Conservation (phyloP, 2,888 invertebrate species). For the Agrilus cyanescens region DNA sequence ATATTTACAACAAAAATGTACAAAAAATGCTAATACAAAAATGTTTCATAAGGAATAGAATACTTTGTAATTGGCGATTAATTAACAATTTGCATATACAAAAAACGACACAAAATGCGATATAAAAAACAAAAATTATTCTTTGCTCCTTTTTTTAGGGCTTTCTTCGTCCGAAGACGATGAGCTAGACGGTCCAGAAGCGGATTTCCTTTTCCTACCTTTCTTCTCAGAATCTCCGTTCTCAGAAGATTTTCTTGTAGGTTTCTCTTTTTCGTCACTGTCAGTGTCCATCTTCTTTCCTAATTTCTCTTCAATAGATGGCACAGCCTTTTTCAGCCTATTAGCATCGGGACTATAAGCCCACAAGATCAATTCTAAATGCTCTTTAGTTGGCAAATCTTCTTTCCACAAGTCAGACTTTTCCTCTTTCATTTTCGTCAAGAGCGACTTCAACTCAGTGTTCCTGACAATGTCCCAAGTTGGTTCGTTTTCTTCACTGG, state of each 20-base stretch:
- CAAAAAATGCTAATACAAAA: no score
- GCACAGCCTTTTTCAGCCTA: conserved; percentile 49
- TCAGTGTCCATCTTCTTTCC: conserved; percentile 24
- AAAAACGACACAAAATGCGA: no score
- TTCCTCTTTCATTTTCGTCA: conserved; percentile 45
- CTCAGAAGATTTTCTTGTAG: conserved; percentile 2
- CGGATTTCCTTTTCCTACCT: conserved; percentile 25
- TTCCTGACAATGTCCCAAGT: conserved; percentile 69
- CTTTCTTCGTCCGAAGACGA: conserved; percentile 23
- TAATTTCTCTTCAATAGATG: conserved; percentile 35
- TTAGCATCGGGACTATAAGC: conserved; percentile 62
- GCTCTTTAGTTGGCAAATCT: conserved; percentile 56
- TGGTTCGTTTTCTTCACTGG: conserved; percentile 39
- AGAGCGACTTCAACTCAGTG: conserved; percentile 44
- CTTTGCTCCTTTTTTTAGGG: conserved; percentile 26
- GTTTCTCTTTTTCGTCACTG: conserved; percentile 11
- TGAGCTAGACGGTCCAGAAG: conserved; percentile 15
- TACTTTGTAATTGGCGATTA: no score
- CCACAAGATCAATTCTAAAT: conserved; percentile 59
- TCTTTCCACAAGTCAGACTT: conserved; percentile 50
- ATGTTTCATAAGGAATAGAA: no score
- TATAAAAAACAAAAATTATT: conserved; percentile 6
- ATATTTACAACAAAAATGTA: no score
- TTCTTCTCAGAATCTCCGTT: conserved; percentile 13
- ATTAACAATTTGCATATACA: no score